A percentile compares a stretch with the other conserved stretches of the same genome.
phyloP scores from a whole-genome alignment of 2,797 vertebrate genomes.

The Ctenosaura bakeri region DNA sequence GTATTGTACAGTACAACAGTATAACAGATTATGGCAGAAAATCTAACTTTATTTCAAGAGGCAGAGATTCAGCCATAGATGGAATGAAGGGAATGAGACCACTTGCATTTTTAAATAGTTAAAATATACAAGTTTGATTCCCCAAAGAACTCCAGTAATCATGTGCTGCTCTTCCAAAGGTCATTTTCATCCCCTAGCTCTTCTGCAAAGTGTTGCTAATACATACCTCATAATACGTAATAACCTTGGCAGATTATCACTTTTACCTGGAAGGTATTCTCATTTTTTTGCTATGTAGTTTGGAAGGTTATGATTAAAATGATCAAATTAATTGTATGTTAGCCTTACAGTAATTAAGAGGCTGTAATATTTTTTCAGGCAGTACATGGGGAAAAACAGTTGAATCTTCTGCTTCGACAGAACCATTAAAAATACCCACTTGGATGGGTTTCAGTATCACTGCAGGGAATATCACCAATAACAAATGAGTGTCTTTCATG shows the following conservation, averaged over 20 bases:
- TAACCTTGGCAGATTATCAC: conserved; percentile 53
- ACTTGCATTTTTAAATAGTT: conserved; percentile 14
- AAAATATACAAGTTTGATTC: neutral
- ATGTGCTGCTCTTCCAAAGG: neutral
- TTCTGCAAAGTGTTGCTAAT: conserved; percentile 32
- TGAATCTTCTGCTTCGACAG: conserved; percentile 30
- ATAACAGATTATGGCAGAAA: neutral
- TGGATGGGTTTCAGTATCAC: conserved; percentile 46
- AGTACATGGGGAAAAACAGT: conserved; percentile 23
- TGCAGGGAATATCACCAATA: conserved; percentile 49
- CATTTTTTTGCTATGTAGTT: conserved; percentile 55
- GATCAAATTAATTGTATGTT: conserved; percentile 70
- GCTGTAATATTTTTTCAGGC: conserved; percentile 57
- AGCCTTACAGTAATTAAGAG: conserved; percentile 66
- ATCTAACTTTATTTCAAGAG: neutral
- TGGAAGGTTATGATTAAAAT: conserved; percentile 63
- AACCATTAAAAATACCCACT: conserved; percentile 30
- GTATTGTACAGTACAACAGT: no score
- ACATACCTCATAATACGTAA: conserved; percentile 60
- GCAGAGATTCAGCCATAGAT: conserved; percentile 26
- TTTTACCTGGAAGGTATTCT: conserved; percentile 55
- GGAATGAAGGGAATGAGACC: conserved; percentile 19
- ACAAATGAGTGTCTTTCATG: conserved; percentile 45
- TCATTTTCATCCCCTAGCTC: neutral
- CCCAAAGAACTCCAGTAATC: conserved; percentile 15